Base-by-base conservation (phyloP, 1,140 invertebrate genomes). In the Saccostrea echinata region DNA sequence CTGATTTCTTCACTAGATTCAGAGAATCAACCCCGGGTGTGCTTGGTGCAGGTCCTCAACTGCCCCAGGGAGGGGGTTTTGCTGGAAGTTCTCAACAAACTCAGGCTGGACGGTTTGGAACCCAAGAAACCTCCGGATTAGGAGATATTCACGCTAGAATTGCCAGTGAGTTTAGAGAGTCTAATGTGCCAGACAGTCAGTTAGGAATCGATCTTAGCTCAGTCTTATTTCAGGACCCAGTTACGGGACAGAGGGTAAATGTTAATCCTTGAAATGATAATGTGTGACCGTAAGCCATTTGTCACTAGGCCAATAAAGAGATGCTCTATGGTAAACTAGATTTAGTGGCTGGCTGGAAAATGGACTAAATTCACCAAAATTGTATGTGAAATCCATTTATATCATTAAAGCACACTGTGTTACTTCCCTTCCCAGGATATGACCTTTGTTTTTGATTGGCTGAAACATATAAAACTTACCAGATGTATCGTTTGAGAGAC, bases 81-180 rank as follows among this genome's bases (percentile, higher is more conserved):
- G 11, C 43, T 1, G 4, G 55, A 61, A 6, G 4, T 61, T 16
- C 55, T 21, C 68, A 76, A 1, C 68, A 76, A 21, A 2, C 13
- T n/a, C 55, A 21, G 21, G 4, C 18, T 61, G 16, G 55, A n/a
- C 18, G 55, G 2, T 21, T 61, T 61, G n/a, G n/a, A 6, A 61
- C 55, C 3, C 55, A 61, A 61, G 16, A 61, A 21, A 61, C 16
- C 6, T 21, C 13, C 0, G 68, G 68, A 30, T 16, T 12, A 16
- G 27, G 27, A 13, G 68, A 76, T 76, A 76, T 76, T 76, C 68
- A 76, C 27, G 68, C 68, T 9, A 76, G 68, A 33, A 76, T 76
- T 33, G 68, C 68, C 12, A 76, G 68, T 33, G 68, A 76, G 30
- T 76, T 76, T 33, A 76, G 68, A 13, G 27, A 13, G 27, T 76